Evolutionary conservation across 2,113 vertebrate genomes (phyloP), one percentile per base, ranked within the genome.

Genomic region (Gila orcuttii): DNA sequence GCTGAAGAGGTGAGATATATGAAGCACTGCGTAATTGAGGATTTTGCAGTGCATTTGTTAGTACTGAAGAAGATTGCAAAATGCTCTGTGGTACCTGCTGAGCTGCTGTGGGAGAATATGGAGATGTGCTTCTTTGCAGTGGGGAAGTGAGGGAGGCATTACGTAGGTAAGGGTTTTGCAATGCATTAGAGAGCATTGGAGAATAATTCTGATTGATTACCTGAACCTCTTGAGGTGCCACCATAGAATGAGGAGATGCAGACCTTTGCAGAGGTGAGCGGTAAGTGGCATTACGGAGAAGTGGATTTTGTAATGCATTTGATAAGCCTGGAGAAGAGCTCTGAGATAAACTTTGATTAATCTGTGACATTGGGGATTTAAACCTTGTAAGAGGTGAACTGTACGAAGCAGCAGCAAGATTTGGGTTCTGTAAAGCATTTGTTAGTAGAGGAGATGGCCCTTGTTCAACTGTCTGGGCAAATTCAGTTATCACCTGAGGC

Each of bases 381-480:
- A 82, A 80, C n/a, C 83, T 91, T 33, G 89, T 86, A 39, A 91
- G 87, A 33, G 89, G 86, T 83, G 71, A 83, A 42, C 23, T 60
- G 73, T 77, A 88, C 4, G 88, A 88, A 66, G 88, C 74, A 71
- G 15, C 57, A 6, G 71, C 36, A 82, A 90, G 9, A 64, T 93
- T 89, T 80, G 87, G 82, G 45, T 92, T 90, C 84, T 91, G 92
- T 82, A 94, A 90, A 33, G 91, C 91, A 92, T 93, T 93, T 86
- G 90, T 88, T 79, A 93, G 86, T 84, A 94, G 88, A 69, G 90
- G 88, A 28, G 93, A 87, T 74, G 92, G 88, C 3, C 86, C 90
- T 85, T 91, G 92, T 6, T 91, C 91, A 84, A 89, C 91, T 85
- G 88, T 88, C 28, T 92, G 91, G 83, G 87, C 84, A 90, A 94